Evolutionary conservation across 2,888 invertebrate species (phyloP), one percentile per base, ranked within the genome.

Genomic region (Habrosyne pyritoides): DNA sequence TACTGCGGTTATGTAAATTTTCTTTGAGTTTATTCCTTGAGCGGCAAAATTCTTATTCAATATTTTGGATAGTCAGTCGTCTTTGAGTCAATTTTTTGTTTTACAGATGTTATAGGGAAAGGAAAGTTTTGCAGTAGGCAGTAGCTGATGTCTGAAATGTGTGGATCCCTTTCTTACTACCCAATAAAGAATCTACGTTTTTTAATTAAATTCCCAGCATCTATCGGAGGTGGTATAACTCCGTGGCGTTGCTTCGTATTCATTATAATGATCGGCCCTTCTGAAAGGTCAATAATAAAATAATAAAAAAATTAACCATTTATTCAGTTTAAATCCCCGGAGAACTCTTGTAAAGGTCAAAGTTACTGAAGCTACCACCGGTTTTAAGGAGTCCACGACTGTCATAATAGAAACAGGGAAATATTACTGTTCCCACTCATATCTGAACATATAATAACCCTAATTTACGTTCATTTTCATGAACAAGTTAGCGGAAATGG

Each of bases 381-480:
- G 33, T 33, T n/a, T 33, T 12, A 33, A n/a, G n/a, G 10, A 10
- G 2, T 30, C 30, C 1, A n/a, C 33, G 2, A n/a, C 6, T n/a
- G 3, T 33, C 33, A n/a, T 33, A 33, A 30, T n/a, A 4, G 4
- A n/a, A 33, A 33, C 33, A 33, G n/a, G 12, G 4, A 33, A n/a
- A 33, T 33, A n/a, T 33, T 33, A n/a, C n/a, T 33, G 5, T 33
- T 33, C 33, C n/a, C n/a, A 59, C 58, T 56, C 60, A 54, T 66
- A 56, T 70, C 68, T 64, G 53, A 63, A 56, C 57, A 56, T 58
- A 52, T 64, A 54, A 64, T 65, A 68, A n/a, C 67, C 42, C 57
- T 50, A 70, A 61, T 71, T 72, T 67, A 55, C 60, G 60, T 66
- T 66, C 58, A 56, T 65, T 71, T 69, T 72, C 62, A 55, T 52